phyloP scores from a whole-genome alignment of 2,797 vertebrate species.

The Microcaecilia unicolor region DNA sequence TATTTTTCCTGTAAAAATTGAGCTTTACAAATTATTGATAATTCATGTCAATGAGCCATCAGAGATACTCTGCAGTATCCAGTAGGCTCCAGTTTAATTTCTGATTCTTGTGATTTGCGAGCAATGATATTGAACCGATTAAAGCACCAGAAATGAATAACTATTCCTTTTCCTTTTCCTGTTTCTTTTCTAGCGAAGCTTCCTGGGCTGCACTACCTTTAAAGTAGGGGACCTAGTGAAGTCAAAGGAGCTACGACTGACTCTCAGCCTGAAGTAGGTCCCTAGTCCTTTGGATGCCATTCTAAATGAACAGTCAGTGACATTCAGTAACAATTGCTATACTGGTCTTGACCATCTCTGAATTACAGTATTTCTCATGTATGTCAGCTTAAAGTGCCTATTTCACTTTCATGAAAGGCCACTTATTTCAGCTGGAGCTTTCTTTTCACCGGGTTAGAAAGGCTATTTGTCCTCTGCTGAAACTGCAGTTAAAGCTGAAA shows the following conservation, averaged over 20 bases:
- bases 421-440: background rate
- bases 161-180: slow-evolving; percentile 2
- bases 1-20: background rate
- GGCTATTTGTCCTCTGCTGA: background rate
- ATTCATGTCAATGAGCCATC: background rate
- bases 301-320: background rate
- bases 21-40: background rate
- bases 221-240: slow-evolving; percentile 78
- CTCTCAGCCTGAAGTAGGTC: slow-evolving; percentile 81
- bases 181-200: slow-evolving; percentile 71
- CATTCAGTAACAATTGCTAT: background rate
- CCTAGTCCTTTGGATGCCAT: background rate
- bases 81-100: background rate
- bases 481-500: background rate
- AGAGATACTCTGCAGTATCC: background rate
- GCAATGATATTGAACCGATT: background rate
- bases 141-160: slow-evolving; percentile 1
- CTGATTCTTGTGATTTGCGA: slow-evolving; percentile 6
- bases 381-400: background rate
- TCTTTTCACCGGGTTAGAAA: slow-evolving; percentile 4
- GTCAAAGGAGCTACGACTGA: slow-evolving; percentile 79
- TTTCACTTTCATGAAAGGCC: slow-evolving; percentile 3
- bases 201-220: slow-evolving; percentile 84
- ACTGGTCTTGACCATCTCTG: background rate
- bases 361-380: background rate